Evolutionary conservation across 2,113 vertebrate genomes (phyloP), one percentile per base, ranked within the genome.

Genomic region (Prunella fulvescens): DNA sequence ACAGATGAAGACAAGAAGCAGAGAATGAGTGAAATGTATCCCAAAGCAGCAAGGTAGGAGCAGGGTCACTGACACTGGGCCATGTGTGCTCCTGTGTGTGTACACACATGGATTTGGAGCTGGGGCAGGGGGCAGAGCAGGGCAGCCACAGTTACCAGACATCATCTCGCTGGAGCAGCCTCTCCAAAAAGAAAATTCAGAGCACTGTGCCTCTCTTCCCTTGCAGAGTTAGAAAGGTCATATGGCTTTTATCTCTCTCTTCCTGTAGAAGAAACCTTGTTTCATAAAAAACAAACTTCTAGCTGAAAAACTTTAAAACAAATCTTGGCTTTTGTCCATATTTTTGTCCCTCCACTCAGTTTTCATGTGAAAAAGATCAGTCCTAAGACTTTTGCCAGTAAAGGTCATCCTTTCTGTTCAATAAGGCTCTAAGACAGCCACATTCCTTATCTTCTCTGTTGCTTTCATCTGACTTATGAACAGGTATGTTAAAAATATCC

Each of bases 111-210:
- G 28, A 20, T 79, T 50, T 86, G 26, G 23, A 70, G 39, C 54
- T 25, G 16, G 42, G 4, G 10, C 42, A n/a, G 42, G 23, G 33
- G 42, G 10, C 37, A 9, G 35, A 6, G 7, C 25, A 8, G 23
- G 50, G 5, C 19, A 39, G 28, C 23, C 57, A 25, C 19, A 37
- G 14, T 7, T 7, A 3, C 19, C 10, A 4, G 56, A 31, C 31
- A n/a, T 26, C 0, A 0, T 35, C 33, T 51, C 1, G 1, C 23
- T 73, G 19, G 18, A 53, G 33, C 20, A 60, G 10, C 17, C 58
- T 64, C 37, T 72, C 45, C 42, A 61, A 42, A 73, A 69, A 47
- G 45, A 60, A 70, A 65, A 65, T n/a, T 39, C 5, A 7, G 13
- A 70, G 19, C 23, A 73, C 4, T 1, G 4, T 44, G 22, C 19